These are phyloP conservation scores for Acrocephalus arundinaceus DNA, from an alignment of 2,113 vertebrate genomes.

Conservation along the genomic window DNA sequence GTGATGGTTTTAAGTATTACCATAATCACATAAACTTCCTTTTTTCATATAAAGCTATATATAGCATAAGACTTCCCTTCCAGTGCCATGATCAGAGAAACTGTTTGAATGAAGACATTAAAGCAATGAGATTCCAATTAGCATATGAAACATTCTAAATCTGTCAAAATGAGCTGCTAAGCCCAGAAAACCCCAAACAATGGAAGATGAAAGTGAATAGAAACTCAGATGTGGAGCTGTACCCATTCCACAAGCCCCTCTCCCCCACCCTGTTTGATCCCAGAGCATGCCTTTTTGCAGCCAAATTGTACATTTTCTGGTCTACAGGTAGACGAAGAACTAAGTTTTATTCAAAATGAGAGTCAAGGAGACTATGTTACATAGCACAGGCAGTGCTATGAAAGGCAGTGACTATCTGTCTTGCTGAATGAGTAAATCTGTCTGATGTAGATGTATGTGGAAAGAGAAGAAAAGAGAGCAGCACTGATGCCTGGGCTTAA, in stretches of 20 bases:
- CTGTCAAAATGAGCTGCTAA: conserved; percentile 16
- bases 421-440: neutral
- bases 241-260: neutral
- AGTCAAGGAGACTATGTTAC: neutral
- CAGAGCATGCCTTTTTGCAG: neutral
- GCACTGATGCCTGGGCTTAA: neutral
- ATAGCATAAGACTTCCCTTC: neutral
- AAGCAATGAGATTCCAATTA: conserved; percentile 42
- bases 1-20: neutral
- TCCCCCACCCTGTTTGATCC: neutral
- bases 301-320: neutral
- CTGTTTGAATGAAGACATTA: conserved; percentile 46
- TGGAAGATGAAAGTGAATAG: neutral
- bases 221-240: neutral
- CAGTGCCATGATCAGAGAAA: conserved; percentile 40
- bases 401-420: conserved; percentile 1
- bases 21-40: conserved; percentile 12
- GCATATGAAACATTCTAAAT: conserved; percentile 7
- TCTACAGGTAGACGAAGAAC: neutral
- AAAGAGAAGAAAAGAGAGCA: neutral
- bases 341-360: conserved; percentile 14
- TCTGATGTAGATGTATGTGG: neutral
- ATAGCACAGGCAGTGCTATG: neutral
- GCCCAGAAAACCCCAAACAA: neutral
- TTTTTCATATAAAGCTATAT: neutral